Evolutionary conservation across 2,113 vertebrate genomes (phyloP), one percentile per base, ranked within the genome.

Genomic region (Dascyllus trimaculatus): DNA sequence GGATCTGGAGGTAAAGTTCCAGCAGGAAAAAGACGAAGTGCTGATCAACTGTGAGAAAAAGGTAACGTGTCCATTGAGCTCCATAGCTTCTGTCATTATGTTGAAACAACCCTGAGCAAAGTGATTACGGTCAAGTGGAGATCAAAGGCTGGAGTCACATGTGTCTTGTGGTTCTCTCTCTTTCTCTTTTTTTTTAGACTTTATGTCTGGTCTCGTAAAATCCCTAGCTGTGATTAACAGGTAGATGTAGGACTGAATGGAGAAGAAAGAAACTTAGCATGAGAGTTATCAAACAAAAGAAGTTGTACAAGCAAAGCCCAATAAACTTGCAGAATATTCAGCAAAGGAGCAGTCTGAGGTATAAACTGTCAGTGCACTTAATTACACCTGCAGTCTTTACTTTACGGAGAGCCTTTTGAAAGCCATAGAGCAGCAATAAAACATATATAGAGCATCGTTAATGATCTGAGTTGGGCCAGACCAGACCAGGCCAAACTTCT

Each of bases 1-100:
- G 98, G 96, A 98, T 75, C 95, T 96, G 82, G 96, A 96, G 74
- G 85, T 82, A 59, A 95, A 92, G 51, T 91, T 95, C 89, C 95
- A 96, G 68, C 93, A 95, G 80, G 95, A 97, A 60, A 97, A 91
- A 88, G 90, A 93, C 71, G 87, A 96, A 45, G 79, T 96, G 86
- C 96, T 96, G 76, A 79, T 38, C 80, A 81, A 21, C 38, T 94
- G 89, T 89, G 96, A 98, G 73, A 97, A 94, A 82, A 96, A 97
- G 97, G 98, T 99, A 95, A 58, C 40, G 7, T 45, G 71, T 81
- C 65, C 71, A 4, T 48, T 11, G 40, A 64, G 18, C 62, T 75
- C 60, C 64, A 58, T 38, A 71, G 71, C 58, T 75, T 78, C 58
- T 77, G 67, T 76, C 51, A 40, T 49, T 79, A 56, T 43, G 29